phyloP scores from a whole-genome alignment of 2,888 invertebrate genomes.

The Andrena flavipes region DNA sequence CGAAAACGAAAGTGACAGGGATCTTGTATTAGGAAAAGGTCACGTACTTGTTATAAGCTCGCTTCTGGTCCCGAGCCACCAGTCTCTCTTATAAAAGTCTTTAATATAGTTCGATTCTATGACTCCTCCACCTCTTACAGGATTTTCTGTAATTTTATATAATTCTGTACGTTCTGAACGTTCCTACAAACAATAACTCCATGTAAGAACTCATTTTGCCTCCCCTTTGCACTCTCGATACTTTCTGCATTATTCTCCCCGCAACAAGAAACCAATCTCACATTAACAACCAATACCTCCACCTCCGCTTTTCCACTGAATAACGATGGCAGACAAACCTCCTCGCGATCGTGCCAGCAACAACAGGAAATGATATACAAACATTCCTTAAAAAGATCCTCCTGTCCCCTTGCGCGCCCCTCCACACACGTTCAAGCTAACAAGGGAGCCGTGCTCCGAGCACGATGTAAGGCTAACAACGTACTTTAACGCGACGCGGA shows the following conservation, averaged over 20 bases:
- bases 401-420: not conserved
- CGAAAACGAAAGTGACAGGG: no score
- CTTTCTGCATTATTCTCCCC: not conserved
- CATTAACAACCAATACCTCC: not conserved
- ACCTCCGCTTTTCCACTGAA: not conserved
- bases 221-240: no score
- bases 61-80: no score
- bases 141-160: no score
- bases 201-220: no score
- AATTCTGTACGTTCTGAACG: no score
- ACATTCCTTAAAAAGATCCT: not conserved
- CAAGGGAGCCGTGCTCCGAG: not conserved
- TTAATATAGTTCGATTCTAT: no score
- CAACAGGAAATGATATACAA: constrained; percentile 8
- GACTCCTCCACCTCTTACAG: no score
- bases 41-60: no score
- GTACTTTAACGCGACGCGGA: not conserved
- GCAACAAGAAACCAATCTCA: not conserved
- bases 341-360: not conserved
- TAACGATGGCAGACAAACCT: not conserved
- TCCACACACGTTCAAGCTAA: not conserved
- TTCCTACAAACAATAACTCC: no score
- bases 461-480: constrained; percentile 3
- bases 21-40: no score
- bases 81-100: no score